phyloP scores from a whole-genome alignment of 2,888 invertebrate genomes.

The Axea sp. region DNA sequence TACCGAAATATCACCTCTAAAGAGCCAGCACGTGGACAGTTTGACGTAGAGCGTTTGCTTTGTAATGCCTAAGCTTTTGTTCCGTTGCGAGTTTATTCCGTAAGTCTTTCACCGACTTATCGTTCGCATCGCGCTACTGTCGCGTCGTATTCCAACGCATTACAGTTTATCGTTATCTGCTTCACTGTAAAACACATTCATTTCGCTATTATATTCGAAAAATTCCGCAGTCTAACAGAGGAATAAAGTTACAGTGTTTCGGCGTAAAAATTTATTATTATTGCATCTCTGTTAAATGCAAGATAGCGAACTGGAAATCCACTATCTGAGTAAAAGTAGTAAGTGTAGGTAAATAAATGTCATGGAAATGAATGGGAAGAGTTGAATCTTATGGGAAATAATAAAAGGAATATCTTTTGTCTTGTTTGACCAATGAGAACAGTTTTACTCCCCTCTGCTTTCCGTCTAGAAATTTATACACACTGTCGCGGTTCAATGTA shows the following conservation, averaged over 20 bases:
- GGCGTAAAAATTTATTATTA: constrained; percentile 47
- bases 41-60: constrained; percentile 37
- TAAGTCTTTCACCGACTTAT: constrained; percentile 50
- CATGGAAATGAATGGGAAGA: constrained; percentile 25
- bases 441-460: neutral
- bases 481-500: no score
- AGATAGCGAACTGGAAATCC: constrained; percentile 50
- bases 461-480: neutral
- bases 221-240: constrained; percentile 11
- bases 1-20: constrained; percentile 31
- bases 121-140: constrained; percentile 45
- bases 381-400: constrained; percentile 32
- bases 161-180: constrained; percentile 44
- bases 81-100: constrained; percentile 34
- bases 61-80: constrained; percentile 41
- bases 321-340: constrained; percentile 44
- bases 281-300: constrained; percentile 33
- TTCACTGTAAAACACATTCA: constrained; percentile 43
- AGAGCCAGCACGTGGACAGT: constrained; percentile 33
- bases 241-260: constrained; percentile 42
- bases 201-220: constrained; percentile 43
- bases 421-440: neutral
- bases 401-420: constrained; percentile 22
- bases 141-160: constrained; percentile 41
- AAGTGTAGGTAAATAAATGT: constrained; percentile 40